Conservation (phyloP, 2,113 vertebrate species). For the Ceyx melanurus region DNA sequence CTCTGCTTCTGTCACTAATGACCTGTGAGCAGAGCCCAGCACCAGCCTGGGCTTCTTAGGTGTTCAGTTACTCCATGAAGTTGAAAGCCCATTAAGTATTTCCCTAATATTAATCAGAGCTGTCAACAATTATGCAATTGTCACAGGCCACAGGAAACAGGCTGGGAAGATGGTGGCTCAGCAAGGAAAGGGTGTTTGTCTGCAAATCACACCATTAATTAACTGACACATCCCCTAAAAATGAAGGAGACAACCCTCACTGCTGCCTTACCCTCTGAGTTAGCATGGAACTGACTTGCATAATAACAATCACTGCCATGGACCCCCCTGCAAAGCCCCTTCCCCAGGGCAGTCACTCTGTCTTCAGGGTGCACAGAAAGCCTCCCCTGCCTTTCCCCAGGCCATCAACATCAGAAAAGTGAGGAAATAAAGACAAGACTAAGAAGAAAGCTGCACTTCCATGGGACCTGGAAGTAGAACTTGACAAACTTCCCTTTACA, state of each 20-base stretch:
- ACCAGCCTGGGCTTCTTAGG: background rate
- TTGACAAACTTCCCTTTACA: background rate
- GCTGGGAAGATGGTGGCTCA: background rate
- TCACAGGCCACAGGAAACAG: accelerated
- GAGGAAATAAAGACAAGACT: background rate
- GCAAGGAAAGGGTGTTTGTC: background rate
- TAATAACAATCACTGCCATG: background rate
- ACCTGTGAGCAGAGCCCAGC: too few relatives aligned
- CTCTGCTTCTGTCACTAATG: too few relatives aligned
- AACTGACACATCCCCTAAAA: background rate
- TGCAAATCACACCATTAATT: background rate
- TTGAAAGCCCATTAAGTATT: background rate
- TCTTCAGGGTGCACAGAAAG: background rate
- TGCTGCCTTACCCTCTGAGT: background rate
- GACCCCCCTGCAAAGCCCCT: background rate
- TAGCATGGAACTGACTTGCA: background rate
- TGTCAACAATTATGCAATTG: background rate
- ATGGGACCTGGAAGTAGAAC: background rate
- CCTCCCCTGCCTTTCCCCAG: background rate
- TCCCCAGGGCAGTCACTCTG: background rate
- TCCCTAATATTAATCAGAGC: background rate
- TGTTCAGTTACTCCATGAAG: background rate
- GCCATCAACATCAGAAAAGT: background rate
- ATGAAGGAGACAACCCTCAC: background rate
- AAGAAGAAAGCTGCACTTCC: background rate